phyloP scores from a whole-genome alignment of 2,113 vertebrate genomes.

The Mus spicilegus region DNA sequence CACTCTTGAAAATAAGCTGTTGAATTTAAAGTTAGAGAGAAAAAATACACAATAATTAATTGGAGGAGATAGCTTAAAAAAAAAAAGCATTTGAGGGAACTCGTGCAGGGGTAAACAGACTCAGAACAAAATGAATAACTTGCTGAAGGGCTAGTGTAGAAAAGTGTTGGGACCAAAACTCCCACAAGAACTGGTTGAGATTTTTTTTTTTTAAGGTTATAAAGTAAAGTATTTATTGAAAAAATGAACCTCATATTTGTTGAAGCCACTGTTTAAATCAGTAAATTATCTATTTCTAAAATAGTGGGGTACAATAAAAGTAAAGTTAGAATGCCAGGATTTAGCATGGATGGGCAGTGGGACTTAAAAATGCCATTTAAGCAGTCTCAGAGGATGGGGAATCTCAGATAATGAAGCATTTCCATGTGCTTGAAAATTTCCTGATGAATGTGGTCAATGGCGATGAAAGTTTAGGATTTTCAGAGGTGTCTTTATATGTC shows the following conservation, averaged over 20 bases:
- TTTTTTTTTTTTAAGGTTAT: too few species aligned
- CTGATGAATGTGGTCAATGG: background rate
- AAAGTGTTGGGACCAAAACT: background rate
- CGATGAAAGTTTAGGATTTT: background rate
- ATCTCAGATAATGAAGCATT: background rate
- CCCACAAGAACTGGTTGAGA: background rate
- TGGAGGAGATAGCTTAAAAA: background rate
- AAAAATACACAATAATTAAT: background rate
- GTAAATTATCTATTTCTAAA: background rate
- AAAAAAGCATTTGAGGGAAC: background rate
- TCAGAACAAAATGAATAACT: background rate
- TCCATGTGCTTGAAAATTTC: background rate
- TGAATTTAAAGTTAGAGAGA: background rate
- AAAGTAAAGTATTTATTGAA: conserved; percentile 27
- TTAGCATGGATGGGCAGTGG: background rate
- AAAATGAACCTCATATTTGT: background rate
- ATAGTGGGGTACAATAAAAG: background rate
- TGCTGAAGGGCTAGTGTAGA: background rate
- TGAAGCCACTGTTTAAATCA: conserved; percentile 19
- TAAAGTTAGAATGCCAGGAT: background rate
- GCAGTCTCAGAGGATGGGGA: background rate
- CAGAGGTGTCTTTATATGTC: background rate
- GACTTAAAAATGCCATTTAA: background rate
- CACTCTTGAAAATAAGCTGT: background rate
- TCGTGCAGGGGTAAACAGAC: background rate